Base-by-base conservation (phyloP, 2,113 vertebrate genomes). In the Microtus montanus region DNA sequence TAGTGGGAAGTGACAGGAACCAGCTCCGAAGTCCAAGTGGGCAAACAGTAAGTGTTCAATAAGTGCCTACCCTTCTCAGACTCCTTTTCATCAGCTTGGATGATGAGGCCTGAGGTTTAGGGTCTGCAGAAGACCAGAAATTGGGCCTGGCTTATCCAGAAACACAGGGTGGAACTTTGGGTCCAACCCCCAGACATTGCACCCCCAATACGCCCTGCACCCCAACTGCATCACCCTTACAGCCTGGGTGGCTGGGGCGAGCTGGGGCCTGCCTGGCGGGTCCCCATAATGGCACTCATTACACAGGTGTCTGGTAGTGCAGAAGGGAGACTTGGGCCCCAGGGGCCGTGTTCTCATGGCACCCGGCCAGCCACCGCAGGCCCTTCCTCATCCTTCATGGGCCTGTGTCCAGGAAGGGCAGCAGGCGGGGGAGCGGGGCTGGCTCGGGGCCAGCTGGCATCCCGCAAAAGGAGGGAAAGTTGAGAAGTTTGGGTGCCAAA, bases 211-310 rank as follows among this genome's bases (percentile, higher is more conserved):
- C 30, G 22, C 61, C 61, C 52, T 1, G 35, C 7, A 28, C 91
- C 80, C 92, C 44, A 3, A 35, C 13, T 54, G n/a, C 33, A 41
- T 28, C 41, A 30, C n/a, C 41, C 20, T 71, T 33, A 20, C 95
- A 94, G 94, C 90, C 92, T 96, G 97, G 96, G 96, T 97, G 95
- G 94, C 77, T 84, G 44, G 89, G 94, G 80, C 92, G 3, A 94
- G 97, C 95, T 4, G 0, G 44, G 91, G 90, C 97, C 93, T 97
- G 96, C 91, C 90, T 1, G 3, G 83, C 0, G 28, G 96, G 97
- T 96, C 97, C 96, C 68, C 52, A 35, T 96, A 96, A 97, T 94
- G 95, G 91, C 93, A 96, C 94, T 97, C 96, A 97, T 97, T 97
- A 97, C 78, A 93, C 93, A 96, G 97, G 97, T 97, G 97, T 97